Evolutionary conservation across 2,113 vertebrate species (phyloP).

Genomic region (Struthio camelus): DNA sequence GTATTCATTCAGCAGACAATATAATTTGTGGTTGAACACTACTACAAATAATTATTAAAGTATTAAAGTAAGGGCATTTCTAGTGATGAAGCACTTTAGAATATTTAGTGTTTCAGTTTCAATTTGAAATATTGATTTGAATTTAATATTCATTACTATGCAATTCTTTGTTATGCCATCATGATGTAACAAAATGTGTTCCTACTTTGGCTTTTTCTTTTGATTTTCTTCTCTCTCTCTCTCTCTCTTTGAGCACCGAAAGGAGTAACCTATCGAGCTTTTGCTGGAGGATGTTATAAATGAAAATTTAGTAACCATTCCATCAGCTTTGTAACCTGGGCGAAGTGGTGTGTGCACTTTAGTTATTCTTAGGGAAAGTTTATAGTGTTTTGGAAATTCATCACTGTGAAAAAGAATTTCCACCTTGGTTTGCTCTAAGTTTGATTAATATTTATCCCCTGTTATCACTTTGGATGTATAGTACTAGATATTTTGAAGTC

Average conservation of each 20-base stretch:
- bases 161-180: not conserved
- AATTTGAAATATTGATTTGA: not conserved
- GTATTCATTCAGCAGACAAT: not conserved
- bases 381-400: not conserved
- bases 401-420: not conserved
- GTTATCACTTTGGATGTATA: not conserved
- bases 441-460: not conserved
- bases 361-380: not conserved
- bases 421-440: not conserved
- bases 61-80: not conserved
- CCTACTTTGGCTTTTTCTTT: slow-evolving; percentile 63
- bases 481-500: not conserved
- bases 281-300: slow-evolving; percentile 99
- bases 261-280: slow-evolving; percentile 99
- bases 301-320: slow-evolving; percentile 98
- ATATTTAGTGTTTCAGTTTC: rapidly evolving
- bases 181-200: slow-evolving; percentile 18
- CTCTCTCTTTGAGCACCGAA: slow-evolving; percentile 89
- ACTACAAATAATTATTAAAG: not conserved
- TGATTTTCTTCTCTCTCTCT: not conserved
- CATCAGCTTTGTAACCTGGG: slow-evolving; percentile 93
- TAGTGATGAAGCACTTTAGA: not conserved
- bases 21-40: not conserved
- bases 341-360: slow-evolving; percentile 90
- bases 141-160: not conserved